Conservation (phyloP, 2,113 vertebrate species). For the Azemiops feae region DNA sequence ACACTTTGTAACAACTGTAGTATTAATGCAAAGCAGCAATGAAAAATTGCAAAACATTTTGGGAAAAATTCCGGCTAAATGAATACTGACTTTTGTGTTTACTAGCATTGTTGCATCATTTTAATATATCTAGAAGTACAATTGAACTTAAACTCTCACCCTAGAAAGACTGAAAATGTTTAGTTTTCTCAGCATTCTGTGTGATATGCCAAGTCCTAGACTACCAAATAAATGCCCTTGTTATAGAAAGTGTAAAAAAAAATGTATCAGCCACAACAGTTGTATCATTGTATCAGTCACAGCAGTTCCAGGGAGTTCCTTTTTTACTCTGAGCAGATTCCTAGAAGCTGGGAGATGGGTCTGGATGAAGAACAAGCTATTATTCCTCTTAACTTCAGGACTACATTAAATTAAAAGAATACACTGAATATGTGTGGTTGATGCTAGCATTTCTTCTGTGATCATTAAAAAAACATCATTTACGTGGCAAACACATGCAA, state of each 20-base stretch:
- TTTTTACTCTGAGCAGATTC: not conserved
- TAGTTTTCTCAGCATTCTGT: not conserved
- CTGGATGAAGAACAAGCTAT: not conserved
- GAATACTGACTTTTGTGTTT: not conserved
- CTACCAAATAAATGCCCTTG: not conserved
- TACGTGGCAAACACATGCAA: not conserved
- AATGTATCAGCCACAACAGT: not conserved
- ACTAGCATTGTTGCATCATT: not conserved
- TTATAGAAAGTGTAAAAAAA: not conserved
- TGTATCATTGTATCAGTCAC: not conserved
- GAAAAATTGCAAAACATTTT: not conserved
- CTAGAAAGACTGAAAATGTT: not conserved
- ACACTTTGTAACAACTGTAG: constrained; percentile 11
- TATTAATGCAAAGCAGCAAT: not conserved
- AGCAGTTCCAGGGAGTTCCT: not conserved
- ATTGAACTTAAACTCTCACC: not conserved
- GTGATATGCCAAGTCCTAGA: not conserved
- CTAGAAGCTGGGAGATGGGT: not conserved
- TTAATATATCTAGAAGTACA: not conserved
- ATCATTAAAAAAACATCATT: not conserved
- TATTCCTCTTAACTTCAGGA: not conserved
- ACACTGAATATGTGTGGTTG: not conserved
- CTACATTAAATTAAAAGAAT: not conserved
- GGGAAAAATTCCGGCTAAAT: not conserved
- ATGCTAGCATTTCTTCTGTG: not conserved